A percentile compares a stretch with the other conserved stretches of the same genome.
Evolutionary conservation across 2,888 invertebrate species (phyloP).

Genomic region (Exocentrus adspersus): DNA sequence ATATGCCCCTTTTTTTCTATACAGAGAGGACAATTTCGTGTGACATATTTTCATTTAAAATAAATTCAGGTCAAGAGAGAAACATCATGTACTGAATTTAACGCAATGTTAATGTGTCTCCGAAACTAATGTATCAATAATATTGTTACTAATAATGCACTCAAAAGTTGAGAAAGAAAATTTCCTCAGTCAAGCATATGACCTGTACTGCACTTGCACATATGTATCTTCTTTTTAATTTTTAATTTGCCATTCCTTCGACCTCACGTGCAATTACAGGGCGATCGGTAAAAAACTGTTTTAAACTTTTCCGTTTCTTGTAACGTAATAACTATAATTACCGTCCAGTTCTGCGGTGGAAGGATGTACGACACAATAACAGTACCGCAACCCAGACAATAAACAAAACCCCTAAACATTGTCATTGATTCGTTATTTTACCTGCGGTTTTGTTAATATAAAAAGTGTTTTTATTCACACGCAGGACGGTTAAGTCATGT

Average conservation of each 20-base stretch:
- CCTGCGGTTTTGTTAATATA: constrained; percentile 40
- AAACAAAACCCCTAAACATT: constrained; percentile 53
- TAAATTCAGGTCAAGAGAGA: too few relatives aligned
- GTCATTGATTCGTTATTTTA: constrained; percentile 50
- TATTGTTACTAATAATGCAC: too few relatives aligned
- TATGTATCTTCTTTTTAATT: constrained; percentile 33
- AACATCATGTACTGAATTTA: too few relatives aligned
- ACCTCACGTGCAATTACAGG: constrained; percentile 35
- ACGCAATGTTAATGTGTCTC: too few relatives aligned
- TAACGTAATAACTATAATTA: constrained; percentile 51
- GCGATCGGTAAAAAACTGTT: constrained; percentile 19
- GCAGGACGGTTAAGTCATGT: constrained; percentile 32
- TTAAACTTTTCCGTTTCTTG: constrained; percentile 39
- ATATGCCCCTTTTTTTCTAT: too few relatives aligned
- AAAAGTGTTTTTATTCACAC: constrained; percentile 43
- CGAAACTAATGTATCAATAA: too few relatives aligned
- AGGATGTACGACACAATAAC: constrained; percentile 46
- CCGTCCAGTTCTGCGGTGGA: constrained; percentile 46
- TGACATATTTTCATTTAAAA: too few relatives aligned
- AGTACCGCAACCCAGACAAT: constrained; percentile 52
- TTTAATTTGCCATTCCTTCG: constrained; percentile 35
- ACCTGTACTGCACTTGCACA: constrained; percentile 7
- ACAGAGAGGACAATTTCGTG: too few relatives aligned
- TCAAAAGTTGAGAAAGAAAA: too few relatives aligned
- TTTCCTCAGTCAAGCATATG: constrained; percentile 11